Evolutionary conservation across 2,113 vertebrate species (phyloP), one percentile per base, ranked within the genome.

Genomic region (Myocastor coypus): DNA sequence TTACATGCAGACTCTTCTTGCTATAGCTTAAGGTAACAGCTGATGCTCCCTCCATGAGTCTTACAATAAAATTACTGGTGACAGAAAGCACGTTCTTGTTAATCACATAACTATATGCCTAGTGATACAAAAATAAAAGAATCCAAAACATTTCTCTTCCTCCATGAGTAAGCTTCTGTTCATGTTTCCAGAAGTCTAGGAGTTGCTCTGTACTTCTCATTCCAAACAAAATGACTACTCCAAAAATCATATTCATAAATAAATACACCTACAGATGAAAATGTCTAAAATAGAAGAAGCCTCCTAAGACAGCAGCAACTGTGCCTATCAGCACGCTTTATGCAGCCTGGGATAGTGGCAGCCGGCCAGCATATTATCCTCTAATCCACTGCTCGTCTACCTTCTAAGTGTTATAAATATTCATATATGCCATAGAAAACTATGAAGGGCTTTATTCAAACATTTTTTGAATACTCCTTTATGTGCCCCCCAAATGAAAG

Each of bases 331-430:
- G 97, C 92, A 61, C 34, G 90, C 91, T 97, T 92, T 92, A 77
- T 20, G 24, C 66, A 98, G 97, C 94, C 97, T 95, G 96, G 96
- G 97, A 73, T 59, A 92, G 97, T 98, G 98, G 98, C 98, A 98
- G 97, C 46, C 66, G 95, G 98, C 98, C 98, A 98, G 95, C 78
- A 95, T 40, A 96, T 97, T 98, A 97, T 96, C 97, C 97, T 96
- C 97, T 98, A 98, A 98, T 98, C 98, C 98, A 97, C 93, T 98
- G 97, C 97, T 97, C 96, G 95, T 55, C 83, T 94, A 98, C 97
- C 97, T 98, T 97, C 97, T 96, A 96, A 98, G 97, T 98, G 97
- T 97, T 98, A 99, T 98, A 98, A 99, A 99, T 99, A 99, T 99
- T 98, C 98, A 98, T 98, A 96, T 46, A 95, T 94, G 95, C 97